These are phyloP conservation scores for Canis aureus DNA, from an alignment of 2,113 vertebrate genomes.

Conservation along the genomic window DNA sequence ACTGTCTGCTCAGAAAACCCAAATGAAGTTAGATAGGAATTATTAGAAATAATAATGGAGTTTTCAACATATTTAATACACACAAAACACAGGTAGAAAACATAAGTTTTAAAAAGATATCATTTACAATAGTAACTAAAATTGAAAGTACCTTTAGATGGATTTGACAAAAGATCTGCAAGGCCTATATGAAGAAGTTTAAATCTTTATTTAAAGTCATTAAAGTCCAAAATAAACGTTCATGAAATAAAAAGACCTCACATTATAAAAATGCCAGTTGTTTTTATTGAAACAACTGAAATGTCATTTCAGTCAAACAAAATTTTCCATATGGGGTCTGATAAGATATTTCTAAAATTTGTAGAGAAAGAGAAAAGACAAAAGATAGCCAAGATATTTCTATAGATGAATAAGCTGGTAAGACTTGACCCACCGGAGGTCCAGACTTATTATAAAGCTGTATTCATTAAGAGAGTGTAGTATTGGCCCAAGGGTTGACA, in stretches of 20 bases:
- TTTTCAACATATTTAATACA: neutral
- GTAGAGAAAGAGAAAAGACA: neutral
- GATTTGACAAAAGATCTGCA: neutral
- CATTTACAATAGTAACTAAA: slow-evolving; percentile 1
- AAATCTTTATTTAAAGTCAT: neutral
- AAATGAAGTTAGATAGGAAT: neutral
- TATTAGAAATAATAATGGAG: neutral
- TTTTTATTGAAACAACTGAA: neutral
- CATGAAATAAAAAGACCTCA: neutral
- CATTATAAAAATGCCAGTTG: neutral
- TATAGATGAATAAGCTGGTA: neutral
- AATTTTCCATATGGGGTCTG: neutral
- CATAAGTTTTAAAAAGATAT: neutral
- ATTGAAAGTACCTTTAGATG: neutral
- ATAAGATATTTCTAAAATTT: slow-evolving; percentile 34
- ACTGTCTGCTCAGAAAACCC: neutral
- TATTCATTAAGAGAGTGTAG: neutral
- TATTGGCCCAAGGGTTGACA: neutral
- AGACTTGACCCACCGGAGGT: neutral
- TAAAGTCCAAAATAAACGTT: neutral
- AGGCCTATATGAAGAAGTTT: neutral
- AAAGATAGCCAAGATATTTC: neutral
- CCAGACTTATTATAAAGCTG: neutral
- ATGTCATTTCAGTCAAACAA: neutral
- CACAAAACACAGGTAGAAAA: neutral